Evolutionary conservation across 1,140 invertebrate species (phyloP).

Genomic region (Latrodectus geometricus): DNA sequence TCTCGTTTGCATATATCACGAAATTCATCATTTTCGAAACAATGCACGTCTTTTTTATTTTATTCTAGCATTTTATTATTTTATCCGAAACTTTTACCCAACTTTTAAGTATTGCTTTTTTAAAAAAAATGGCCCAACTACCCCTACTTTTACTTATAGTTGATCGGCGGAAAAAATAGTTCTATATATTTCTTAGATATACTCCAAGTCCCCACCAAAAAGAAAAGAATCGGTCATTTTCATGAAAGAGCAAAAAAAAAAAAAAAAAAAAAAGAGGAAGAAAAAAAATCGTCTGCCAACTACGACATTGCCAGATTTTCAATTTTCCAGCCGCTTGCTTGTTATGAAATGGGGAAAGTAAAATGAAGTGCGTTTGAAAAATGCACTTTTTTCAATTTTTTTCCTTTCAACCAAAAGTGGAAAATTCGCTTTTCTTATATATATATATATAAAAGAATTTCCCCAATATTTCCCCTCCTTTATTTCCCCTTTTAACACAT

Average conservation of each 20-base stretch:
- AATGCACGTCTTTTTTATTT: too few species aligned
- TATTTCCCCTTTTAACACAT: background rate
- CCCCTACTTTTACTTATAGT: too few species aligned
- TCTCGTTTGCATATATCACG: too few species aligned
- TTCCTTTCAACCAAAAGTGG: background rate
- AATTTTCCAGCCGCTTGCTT: constrained; percentile 45
- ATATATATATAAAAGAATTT: background rate
- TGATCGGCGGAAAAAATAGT: background rate
- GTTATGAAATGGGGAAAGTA: constrained; percentile 47
- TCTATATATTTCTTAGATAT: background rate
- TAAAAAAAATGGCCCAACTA: too few species aligned
- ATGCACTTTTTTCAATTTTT: background rate
- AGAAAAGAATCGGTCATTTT: constrained; percentile 1
- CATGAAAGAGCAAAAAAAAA: background rate
- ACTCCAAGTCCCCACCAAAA: background rate
- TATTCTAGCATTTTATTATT: too few species aligned
- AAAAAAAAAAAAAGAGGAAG: too few species aligned
- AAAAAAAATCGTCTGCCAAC: constrained; percentile 38
- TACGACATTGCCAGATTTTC: constrained; percentile 39
- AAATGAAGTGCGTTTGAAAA: constrained; percentile 49
- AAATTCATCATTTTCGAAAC: too few species aligned
- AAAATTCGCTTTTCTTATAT: background rate
- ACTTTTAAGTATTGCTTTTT: too few species aligned
- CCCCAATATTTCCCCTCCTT: background rate
- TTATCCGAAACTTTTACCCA: too few species aligned